Base-by-base conservation (phyloP, 2,888 invertebrate species). In the Fissipunctia ypsillon region DNA sequence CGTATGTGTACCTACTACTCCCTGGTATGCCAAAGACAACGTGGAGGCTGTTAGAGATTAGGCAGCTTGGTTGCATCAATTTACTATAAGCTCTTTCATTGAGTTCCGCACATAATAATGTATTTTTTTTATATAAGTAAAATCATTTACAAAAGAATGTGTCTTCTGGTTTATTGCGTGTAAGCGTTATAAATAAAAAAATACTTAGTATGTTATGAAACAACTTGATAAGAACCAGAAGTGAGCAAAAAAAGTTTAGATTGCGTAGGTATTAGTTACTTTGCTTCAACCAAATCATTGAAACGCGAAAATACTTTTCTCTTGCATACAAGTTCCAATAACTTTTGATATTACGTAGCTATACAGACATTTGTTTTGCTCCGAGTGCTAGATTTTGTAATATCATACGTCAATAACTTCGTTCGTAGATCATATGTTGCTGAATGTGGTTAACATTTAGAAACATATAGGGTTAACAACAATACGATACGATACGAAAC, bases 391-490 rank as follows among this genome's bases (percentile, higher is more conserved):
- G 41, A 2, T 80, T 77, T 65, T 38, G 45, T 60, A 80, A 61
- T 50, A 31, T 25, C 10, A 52, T 41, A 61, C n/a, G 48, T 64
- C 45, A 59, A 28, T 59, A 41, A 43, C 19, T 78, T 68, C 16
- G 6, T 59, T 48, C 41, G 22, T 45, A 61, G 38, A 41, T 50
- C 25, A 56, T 60, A 14, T 66, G 38, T 61, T 63, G 35, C 54
- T 64, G 19, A n/a, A 31, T 54, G 48, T 66, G 52, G 45, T 43
- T 56, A 31, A 57, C 31, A 69, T 69, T 76, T 64, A 59, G 52
- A 68, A 66, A 22, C 56, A 57, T 66, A 54, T 61, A 66, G 69
- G n/a, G n/a, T n/a, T n/a, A n/a, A n/a, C n/a, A n/a, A n/a, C n/a
- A n/a, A n/a, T n/a, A n/a, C n/a, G n/a, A n/a, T n/a, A n/a, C n/a